Percentiles rank a stretch among this genome's conserved stretches.
Evolutionary conservation across 2,113 vertebrate genomes (phyloP).

Genomic region (Ursus arctos): DNA sequence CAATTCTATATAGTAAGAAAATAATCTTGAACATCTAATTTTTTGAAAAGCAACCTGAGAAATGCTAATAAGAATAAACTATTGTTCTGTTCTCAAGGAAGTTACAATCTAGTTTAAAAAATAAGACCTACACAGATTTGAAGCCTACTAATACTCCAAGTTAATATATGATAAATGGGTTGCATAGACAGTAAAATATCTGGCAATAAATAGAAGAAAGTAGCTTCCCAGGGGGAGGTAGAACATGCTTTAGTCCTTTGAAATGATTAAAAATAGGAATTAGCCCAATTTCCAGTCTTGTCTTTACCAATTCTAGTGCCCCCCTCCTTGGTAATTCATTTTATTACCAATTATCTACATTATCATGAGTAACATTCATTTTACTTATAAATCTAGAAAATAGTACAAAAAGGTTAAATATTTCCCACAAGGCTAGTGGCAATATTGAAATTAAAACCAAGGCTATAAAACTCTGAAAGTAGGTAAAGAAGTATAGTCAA

Average conservation of each 20-base stretch:
- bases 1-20: neutral
- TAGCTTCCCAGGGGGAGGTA: neutral
- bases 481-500: neutral
- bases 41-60: neutral
- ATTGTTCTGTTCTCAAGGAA: neutral
- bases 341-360: neutral
- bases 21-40: neutral
- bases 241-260: neutral
- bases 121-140: neutral
- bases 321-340: neutral
- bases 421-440: neutral
- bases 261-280: neutral
- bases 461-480: neutral
- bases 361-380: neutral
- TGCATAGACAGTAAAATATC: neutral
- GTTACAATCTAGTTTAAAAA: neutral
- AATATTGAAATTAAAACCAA: neutral
- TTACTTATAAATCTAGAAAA: neutral
- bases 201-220: neutral
- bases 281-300: neutral
- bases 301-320: neutral
- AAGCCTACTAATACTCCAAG: neutral
- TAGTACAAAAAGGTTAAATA: neutral
- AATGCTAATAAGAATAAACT: conserved; percentile 12
- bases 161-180: neutral